These are phyloP conservation scores for Barbus barbus DNA, from an alignment of 2,113 vertebrate species.

Conservation along the genomic window DNA sequence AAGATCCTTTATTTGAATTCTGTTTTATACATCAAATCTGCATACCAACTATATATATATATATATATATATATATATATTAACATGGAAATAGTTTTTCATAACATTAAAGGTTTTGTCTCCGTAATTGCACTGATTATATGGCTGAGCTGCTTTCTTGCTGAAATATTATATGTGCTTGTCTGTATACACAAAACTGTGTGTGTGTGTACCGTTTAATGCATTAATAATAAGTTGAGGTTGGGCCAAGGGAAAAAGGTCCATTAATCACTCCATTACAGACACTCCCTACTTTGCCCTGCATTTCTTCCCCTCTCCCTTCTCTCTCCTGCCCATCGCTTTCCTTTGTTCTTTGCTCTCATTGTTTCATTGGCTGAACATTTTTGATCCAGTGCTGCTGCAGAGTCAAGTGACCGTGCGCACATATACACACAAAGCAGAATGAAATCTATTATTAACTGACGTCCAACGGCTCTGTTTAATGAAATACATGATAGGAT, in stretches of 20 bases:
- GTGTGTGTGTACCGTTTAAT: constrained; percentile 7
- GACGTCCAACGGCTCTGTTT: no score
- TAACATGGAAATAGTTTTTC: not conserved
- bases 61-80: no score
- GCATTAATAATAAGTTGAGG: constrained; percentile 29
- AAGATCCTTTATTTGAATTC: not conserved
- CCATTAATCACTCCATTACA: constrained; percentile 42
- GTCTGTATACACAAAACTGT: constrained; percentile 7
- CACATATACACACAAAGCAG: not conserved
- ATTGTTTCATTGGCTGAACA: constrained; percentile 22
- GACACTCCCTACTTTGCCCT: constrained; percentile 17
- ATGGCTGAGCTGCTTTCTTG: not conserved
- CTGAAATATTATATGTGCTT: not conserved
- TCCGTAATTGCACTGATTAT: not conserved
- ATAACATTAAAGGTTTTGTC: not conserved
- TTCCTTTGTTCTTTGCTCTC: constrained; percentile 11
- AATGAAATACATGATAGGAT: not conserved
- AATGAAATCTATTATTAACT: constrained; percentile 7
- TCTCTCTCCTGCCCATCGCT: constrained; percentile 19
- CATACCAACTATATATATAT: not conserved
- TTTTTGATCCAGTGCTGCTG: constrained; percentile 9
- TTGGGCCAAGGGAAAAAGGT: constrained; percentile 3
- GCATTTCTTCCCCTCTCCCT: constrained; percentile 29
- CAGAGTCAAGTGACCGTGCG: not conserved
- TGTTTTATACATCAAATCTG: not conserved